Conservation (phyloP, 2,797 vertebrate genomes). For the Rhynchotus rufescens region DNA sequence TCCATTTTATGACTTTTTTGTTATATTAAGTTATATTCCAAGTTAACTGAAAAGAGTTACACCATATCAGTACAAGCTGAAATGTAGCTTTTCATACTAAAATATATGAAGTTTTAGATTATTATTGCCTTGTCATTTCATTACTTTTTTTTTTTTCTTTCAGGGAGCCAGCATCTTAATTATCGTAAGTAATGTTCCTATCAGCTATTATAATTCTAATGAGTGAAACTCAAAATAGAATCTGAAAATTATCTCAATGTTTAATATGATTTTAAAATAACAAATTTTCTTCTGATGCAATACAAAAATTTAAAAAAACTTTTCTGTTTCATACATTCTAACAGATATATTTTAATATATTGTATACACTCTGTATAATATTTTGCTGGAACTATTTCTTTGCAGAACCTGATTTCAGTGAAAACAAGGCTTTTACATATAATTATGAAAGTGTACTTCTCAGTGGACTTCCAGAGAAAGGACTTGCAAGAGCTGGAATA, state of each 20-base stretch:
- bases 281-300: slow-evolving; percentile 45
- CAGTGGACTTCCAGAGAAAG: slow-evolving; percentile 80
- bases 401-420: slow-evolving; percentile 60
- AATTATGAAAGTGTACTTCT: slow-evolving; percentile 62
- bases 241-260: slow-evolving; percentile 28
- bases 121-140: slow-evolving; percentile 36
- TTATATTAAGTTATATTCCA: neutral
- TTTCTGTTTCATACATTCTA: slow-evolving; percentile 27
- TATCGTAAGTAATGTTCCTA: slow-evolving; percentile 71
- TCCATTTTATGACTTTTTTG: neutral
- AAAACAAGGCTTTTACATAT: slow-evolving; percentile 62
- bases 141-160: slow-evolving; percentile 43
- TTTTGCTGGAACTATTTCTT: slow-evolving; percentile 56
- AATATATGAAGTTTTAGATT: neutral
- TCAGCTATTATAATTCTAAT: slow-evolving; percentile 50
- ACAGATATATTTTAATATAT: neutral
- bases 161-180: slow-evolving; percentile 63
- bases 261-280: slow-evolving; percentile 52
- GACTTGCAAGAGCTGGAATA: slow-evolving; percentile 82
- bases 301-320: slow-evolving; percentile 21
- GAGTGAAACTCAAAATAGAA: slow-evolving; percentile 54
- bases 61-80: neutral
- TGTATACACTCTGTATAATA: slow-evolving; percentile 4
- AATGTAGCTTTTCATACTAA: neutral
- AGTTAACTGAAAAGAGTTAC: slow-evolving; percentile 42